Evolutionary conservation across 1,140 invertebrate genomes (phyloP).

Genomic region (Drusus annulatus): DNA sequence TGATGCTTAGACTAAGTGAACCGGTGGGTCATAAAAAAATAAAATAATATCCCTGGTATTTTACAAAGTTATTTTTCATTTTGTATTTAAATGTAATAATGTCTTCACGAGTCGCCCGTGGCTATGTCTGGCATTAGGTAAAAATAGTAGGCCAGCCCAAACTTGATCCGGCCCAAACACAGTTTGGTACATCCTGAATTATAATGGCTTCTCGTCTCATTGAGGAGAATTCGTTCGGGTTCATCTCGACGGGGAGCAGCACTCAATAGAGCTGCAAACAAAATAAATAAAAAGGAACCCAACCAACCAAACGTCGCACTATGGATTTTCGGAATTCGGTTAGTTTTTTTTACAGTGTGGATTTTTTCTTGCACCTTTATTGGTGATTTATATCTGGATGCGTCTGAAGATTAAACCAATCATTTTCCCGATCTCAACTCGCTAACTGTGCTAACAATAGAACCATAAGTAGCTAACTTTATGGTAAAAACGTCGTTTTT

Average conservation of each 20-base stretch:
- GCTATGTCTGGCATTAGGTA: constrained; percentile 43
- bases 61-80: too few relatives aligned
- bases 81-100: too few relatives aligned
- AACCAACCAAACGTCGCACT: too few relatives aligned
- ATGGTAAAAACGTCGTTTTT: background rate
- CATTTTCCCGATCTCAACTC: constrained; percentile 9
- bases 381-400: background rate
- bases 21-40: too few relatives aligned
- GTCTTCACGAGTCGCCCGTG: constrained; percentile 42
- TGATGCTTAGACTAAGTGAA: too few relatives aligned
- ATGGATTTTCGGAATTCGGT: too few relatives aligned
- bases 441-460: background rate
- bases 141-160: constrained; percentile 56
- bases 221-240: constrained; percentile 52
- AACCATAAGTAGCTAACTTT: background rate
- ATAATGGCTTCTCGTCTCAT: constrained; percentile 56
- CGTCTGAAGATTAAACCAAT: constrained; percentile 29
- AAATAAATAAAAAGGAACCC: background rate
- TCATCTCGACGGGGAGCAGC: background rate
- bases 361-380: background rate
- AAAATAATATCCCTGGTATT: too few relatives aligned
- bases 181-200: constrained; percentile 58
- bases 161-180: constrained; percentile 55
- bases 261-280: background rate
- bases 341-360: too few relatives aligned